Evolutionary conservation across 2,888 invertebrate genomes (phyloP).

Genomic region (Diaperis boleti): DNA sequence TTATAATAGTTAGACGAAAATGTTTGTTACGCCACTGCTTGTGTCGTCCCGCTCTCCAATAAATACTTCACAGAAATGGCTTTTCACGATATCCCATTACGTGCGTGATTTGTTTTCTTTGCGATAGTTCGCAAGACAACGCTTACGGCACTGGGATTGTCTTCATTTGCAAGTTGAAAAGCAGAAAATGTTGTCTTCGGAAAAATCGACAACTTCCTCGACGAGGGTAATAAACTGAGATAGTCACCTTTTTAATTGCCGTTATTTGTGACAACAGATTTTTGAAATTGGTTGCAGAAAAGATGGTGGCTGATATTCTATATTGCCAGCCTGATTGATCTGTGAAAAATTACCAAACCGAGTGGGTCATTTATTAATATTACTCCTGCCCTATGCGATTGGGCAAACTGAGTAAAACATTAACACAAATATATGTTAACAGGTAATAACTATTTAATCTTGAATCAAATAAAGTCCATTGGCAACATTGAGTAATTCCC

Average conservation of each 20-base stretch:
- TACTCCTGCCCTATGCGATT: too few species aligned
- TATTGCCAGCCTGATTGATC: too few species aligned
- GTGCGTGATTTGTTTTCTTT: neutral
- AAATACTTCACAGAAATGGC: constrained; percentile 13
- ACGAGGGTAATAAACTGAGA: neutral
- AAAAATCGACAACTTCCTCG: constrained; percentile 1
- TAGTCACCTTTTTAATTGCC: neutral
- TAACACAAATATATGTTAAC: too few species aligned
- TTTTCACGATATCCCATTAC: constrained; percentile 20
- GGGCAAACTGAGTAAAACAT: too few species aligned
- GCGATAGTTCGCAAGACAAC: neutral
- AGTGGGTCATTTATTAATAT: too few species aligned
- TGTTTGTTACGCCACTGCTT: neutral
- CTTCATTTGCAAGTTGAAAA: constrained; percentile 3
- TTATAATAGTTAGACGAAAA: neutral
- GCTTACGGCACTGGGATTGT: constrained; percentile 6
- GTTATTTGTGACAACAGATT: too few species aligned
- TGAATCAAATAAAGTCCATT: too few species aligned
- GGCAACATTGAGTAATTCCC: too few species aligned
- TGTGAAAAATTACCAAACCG: too few species aligned
- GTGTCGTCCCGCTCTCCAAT: neutral
- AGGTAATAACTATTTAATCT: too few species aligned
- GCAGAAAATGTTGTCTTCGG: neutral
- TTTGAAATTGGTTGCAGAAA: too few species aligned
- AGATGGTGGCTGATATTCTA: too few species aligned